Conservation (phyloP, 2,113 vertebrate species). For the Hippocampus comes region DNA sequence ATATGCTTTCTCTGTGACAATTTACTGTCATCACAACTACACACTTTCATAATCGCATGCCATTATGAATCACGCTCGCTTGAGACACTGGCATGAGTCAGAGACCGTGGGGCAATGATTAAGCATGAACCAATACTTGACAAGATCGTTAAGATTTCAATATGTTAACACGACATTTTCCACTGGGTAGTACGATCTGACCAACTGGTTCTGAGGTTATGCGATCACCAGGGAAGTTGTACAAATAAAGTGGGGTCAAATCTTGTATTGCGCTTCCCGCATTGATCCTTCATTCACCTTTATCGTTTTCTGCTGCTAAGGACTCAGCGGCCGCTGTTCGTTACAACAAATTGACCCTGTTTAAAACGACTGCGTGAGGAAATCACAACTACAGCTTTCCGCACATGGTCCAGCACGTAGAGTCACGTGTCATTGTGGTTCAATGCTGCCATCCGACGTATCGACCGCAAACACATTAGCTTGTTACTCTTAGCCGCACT, state of each 20-base stretch:
- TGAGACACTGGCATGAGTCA: too few species aligned
- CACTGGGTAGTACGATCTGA: too few species aligned
- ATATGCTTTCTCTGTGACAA: not conserved
- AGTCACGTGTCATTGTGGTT: slow-evolving; percentile 20
- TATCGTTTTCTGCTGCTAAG: not conserved
- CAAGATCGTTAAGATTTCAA: not conserved
- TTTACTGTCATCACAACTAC: not conserved
- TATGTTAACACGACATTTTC: not conserved
- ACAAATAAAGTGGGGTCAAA: not conserved
- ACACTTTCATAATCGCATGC: too few species aligned
- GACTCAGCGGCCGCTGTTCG: not conserved
- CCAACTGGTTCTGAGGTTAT: not conserved
- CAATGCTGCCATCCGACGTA: slow-evolving; percentile 15
- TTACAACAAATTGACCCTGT: not conserved
- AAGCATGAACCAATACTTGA: not conserved
- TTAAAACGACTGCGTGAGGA: not conserved
- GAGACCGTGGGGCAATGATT: too few species aligned
- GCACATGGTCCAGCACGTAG: slow-evolving; percentile 13
- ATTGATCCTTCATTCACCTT: not conserved
- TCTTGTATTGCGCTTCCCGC: not conserved
- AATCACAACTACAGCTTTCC: slow-evolving; percentile 8
- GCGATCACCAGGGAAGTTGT: not conserved
- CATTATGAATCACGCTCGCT: too few species aligned
- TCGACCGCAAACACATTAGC: slow-evolving; percentile 19
- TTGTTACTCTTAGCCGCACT: not conserved